These are phyloP conservation scores for Palythoa caribaeorum DNA, from an alignment of 92 coral and sea anemone species.

Conservation along the genomic window DNA sequence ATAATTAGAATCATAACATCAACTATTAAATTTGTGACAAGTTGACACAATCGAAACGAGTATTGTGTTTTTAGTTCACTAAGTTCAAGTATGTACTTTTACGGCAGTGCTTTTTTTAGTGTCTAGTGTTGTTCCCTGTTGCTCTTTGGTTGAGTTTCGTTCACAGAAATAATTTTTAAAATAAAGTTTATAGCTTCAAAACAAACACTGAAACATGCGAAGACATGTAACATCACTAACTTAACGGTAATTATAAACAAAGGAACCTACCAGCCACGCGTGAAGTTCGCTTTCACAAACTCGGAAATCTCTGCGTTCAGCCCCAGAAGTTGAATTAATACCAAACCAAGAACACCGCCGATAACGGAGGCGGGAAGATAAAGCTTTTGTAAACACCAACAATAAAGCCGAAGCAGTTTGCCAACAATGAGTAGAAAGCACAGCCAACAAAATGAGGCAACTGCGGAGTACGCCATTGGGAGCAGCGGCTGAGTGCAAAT, in stretches of 20 bases:
- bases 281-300: constrained; percentile 73
- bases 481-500: constrained; percentile 53
- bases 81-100: too few relatives aligned
- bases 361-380: constrained; percentile 87
- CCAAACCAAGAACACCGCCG: constrained; percentile 74
- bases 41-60: too few relatives aligned
- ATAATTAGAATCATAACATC: too few relatives aligned
- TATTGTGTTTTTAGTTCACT: too few relatives aligned
- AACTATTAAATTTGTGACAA: too few relatives aligned
- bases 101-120: too few relatives aligned
- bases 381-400: constrained; percentile 81
- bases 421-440: constrained; percentile 82
- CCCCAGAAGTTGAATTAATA: constrained; percentile 65
- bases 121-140: too few relatives aligned
- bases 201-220: neutral
- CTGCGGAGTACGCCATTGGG: constrained; percentile 78
- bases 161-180: too few relatives aligned
- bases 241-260: neutral
- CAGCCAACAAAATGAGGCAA: constrained; percentile 86
- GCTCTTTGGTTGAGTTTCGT: too few relatives aligned
- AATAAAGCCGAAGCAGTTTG: constrained; percentile 76
- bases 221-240: neutral
- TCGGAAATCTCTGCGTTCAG: constrained; percentile 50
- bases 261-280: constrained; percentile 79
- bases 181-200: neutral